phyloP scores from a whole-genome alignment of 2,888 invertebrate genomes.

The Saturnia pavonia region DNA sequence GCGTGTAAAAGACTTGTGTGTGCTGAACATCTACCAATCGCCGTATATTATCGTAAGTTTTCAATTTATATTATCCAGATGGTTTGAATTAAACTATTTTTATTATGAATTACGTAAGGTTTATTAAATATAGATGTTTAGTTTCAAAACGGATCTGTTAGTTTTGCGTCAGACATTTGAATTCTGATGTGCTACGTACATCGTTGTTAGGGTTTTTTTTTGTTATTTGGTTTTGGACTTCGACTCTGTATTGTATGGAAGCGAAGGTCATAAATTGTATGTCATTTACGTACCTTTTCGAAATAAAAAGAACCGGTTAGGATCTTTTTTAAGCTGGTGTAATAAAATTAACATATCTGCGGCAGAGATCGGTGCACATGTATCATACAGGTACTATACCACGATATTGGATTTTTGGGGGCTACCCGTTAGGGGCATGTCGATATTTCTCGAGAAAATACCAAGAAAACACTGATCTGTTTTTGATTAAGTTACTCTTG shows the following conservation, averaged over 20 bases:
- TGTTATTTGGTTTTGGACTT: slow-evolving; percentile 48
- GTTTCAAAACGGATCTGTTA: slow-evolving; percentile 38
- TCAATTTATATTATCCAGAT: slow-evolving; percentile 30
- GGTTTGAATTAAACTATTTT: slow-evolving; percentile 39
- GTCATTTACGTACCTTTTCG: slow-evolving; percentile 73
- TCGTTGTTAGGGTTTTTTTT: slow-evolving; percentile 34
- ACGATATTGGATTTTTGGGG: slow-evolving; percentile 11
- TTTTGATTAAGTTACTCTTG: not conserved
- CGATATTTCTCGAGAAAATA: not conserved
- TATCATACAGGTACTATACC: slow-evolving; percentile 29
- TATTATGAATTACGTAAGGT: slow-evolving; percentile 36
- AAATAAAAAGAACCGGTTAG: slow-evolving; percentile 71
- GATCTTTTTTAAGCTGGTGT: slow-evolving; percentile 71
- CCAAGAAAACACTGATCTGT: not conserved
- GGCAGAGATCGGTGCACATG: slow-evolving; percentile 63
- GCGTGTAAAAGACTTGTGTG: slow-evolving; percentile 50
- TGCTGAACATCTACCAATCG: slow-evolving; percentile 53
- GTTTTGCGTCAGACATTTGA: slow-evolving; percentile 22
- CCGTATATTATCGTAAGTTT: slow-evolving; percentile 64
- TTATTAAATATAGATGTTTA: slow-evolving; percentile 47
- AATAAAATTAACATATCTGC: slow-evolving; percentile 78
- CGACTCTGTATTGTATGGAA: slow-evolving; percentile 38
- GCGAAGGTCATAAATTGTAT: slow-evolving; percentile 70
- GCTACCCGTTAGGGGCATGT: not conserved
- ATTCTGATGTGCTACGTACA: slow-evolving; percentile 26